Evolutionary conservation across 2,797 vertebrate species (phyloP), one percentile per base, ranked within the genome.

Genomic region (Microhierax caerulescens): DNA sequence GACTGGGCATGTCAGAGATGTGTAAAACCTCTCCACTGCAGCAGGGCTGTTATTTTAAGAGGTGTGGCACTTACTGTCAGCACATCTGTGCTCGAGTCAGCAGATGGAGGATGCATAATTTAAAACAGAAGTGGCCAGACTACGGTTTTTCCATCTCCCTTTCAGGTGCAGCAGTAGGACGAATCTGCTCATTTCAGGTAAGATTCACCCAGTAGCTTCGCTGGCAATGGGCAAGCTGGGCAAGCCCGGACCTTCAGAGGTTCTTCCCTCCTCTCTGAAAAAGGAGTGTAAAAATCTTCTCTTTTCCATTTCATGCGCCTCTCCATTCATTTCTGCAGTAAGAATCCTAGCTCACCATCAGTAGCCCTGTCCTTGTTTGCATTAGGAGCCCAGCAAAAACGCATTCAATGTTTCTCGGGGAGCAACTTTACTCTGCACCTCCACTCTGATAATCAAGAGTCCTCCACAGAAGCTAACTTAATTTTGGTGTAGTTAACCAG

Each of bases 21-120:
- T 39, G 74, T 39, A 36, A 80, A 96, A 24, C 73, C 45, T 43
- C 84, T 78, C 84, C 63, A 11, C 5, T 53, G 63, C 78, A 80
- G 74, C 60, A 64, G 36, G 47, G 20, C 0, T 3, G 63, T 73
- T 96, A 95, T 96, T 96, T 88, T 94, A 67, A 73, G 95, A 47
- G 86, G 79, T 8, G 2, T 11, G 4, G 43, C 79, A 69, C 69
- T 64, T 73, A 24, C 93, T 59, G 61, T 54, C 67, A 94, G 90
- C 56, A 88, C 0, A 8, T 36, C 89, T 80, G 69, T 81, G 91
- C 88, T 93, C 13, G 0, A 96, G 85, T 90, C 94, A 91, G 89
- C 95, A 96, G 95, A 95, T 88, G 96, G 96, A 91, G 47, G 80
- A 96, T 95, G 93, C 65, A 96, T 90, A 88, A 95, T 95, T 96